Conservation (phyloP, 2,888 invertebrate species). For the Oxystoma pomonae region DNA sequence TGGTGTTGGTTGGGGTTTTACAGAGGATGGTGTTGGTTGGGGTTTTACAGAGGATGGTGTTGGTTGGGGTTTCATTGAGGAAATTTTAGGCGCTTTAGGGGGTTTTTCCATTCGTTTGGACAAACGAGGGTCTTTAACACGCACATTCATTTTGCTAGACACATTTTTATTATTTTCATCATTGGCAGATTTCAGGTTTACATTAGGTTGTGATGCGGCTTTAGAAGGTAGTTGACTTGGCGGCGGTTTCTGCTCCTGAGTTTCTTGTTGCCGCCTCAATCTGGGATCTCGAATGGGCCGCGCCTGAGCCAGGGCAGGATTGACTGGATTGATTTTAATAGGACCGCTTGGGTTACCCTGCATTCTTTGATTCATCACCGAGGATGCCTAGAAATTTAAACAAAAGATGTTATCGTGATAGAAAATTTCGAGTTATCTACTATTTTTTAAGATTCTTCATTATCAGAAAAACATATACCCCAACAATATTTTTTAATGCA, state of each 20-base stretch:
- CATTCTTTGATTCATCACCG: conserved; percentile 22
- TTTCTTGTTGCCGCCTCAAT: background rate
- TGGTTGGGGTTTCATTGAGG: background rate
- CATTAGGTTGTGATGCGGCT: conserved; percentile 1
- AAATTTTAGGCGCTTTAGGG: conserved; percentile 26
- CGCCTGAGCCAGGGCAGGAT: conserved; percentile 42
- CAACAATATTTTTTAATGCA: too few species aligned
- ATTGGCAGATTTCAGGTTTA: conserved; percentile 39
- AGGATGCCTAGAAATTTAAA: conserved; percentile 25
- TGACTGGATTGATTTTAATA: conserved; percentile 54
- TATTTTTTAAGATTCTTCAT: too few species aligned
- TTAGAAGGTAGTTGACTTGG: background rate
- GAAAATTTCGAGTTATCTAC: too few species aligned
- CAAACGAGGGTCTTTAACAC: conserved; percentile 46
- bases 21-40: too few species aligned
- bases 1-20: too few species aligned
- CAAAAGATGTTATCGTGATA: too few species aligned
- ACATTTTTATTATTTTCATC: conserved; percentile 46
- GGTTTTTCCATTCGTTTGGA: conserved; percentile 42
- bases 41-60: background rate
- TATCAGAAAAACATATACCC: too few species aligned
- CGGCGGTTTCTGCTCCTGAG: background rate
- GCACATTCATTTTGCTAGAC: conserved; percentile 45
- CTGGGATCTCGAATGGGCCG: conserved; percentile 25
- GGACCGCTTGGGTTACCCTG: conserved; percentile 26